Percentiles rank a stretch among this genome's conserved stretches.
Conservation (phyloP, 2,113 vertebrate species). For the Enhydra lutris region DNA sequence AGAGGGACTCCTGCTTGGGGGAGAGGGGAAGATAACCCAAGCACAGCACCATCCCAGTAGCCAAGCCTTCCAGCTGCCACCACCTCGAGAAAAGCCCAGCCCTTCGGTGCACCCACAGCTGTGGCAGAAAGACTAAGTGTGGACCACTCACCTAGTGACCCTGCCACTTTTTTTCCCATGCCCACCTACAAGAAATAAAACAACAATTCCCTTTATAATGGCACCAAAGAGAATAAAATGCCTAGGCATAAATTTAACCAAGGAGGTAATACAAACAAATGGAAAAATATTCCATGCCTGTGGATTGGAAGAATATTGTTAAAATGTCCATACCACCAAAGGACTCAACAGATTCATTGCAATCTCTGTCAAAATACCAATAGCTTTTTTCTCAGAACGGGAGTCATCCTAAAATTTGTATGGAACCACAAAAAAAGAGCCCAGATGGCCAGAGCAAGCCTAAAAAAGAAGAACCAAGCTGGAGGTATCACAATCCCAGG, state of each 20-base stretch:
- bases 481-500: not conserved
- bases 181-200: not conserved
- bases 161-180: not conserved
- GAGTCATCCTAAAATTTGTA: not conserved
- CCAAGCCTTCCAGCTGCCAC: not conserved
- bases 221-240: not conserved
- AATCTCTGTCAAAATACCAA: not conserved
- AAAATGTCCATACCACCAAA: not conserved
- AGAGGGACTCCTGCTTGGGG: not conserved
- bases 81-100: not conserved
- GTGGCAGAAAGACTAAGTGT: not conserved
- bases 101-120: not conserved
- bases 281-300: not conserved
- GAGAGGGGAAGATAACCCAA: not conserved
- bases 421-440: not conserved
- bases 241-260: not conserved
- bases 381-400: not conserved
- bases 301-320: not conserved
- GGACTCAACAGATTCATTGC: not conserved
- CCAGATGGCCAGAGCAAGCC: not conserved
- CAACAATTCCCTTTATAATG: not conserved
- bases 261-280: not conserved
- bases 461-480: not conserved
- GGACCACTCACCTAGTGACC: not conserved
- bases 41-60: not conserved